These are phyloP conservation scores for Salticus scenicus DNA, from an alignment of 2,888 invertebrate genomes.

Conservation along the genomic window DNA sequence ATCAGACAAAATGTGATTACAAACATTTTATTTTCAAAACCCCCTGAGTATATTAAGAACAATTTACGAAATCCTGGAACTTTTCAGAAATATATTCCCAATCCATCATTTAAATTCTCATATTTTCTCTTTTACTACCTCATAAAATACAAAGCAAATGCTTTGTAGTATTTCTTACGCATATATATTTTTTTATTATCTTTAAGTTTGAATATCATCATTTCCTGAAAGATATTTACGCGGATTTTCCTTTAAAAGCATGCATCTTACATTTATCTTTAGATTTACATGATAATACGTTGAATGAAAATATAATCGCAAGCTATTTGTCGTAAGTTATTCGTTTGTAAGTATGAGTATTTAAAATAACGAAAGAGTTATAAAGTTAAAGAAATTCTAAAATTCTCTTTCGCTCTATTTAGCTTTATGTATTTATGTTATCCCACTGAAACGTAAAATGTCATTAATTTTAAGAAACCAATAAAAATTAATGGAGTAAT, in stretches of 20 bases:
- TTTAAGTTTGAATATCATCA: not conserved
- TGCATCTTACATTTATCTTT: not conserved
- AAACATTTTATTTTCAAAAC: no score
- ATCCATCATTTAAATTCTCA: constrained; percentile 23
- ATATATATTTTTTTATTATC: not conserved
- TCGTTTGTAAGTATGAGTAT: not conserved
- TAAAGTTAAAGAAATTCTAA: not conserved
- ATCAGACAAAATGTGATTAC: no score
- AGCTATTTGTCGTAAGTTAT: not conserved
- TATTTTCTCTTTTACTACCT: constrained; percentile 20
- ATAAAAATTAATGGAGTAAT: no score
- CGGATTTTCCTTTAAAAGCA: not conserved
- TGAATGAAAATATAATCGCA: not conserved
- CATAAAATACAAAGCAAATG: constrained; percentile 10
- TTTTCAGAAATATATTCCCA: constrained; percentile 6
- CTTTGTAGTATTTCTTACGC: not conserved
- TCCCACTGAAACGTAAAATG: no score
- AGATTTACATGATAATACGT: constrained; percentile 26
- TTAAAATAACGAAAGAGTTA: not conserved
- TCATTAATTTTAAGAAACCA: no score
- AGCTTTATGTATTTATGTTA: no score
- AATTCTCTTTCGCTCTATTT: no score
- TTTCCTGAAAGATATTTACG: not conserved
- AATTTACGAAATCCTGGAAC: no score
- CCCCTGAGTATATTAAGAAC: no score